These are phyloP conservation scores for Avahi laniger DNA, from an alignment of 2,797 vertebrate species.

Conservation along the genomic window DNA sequence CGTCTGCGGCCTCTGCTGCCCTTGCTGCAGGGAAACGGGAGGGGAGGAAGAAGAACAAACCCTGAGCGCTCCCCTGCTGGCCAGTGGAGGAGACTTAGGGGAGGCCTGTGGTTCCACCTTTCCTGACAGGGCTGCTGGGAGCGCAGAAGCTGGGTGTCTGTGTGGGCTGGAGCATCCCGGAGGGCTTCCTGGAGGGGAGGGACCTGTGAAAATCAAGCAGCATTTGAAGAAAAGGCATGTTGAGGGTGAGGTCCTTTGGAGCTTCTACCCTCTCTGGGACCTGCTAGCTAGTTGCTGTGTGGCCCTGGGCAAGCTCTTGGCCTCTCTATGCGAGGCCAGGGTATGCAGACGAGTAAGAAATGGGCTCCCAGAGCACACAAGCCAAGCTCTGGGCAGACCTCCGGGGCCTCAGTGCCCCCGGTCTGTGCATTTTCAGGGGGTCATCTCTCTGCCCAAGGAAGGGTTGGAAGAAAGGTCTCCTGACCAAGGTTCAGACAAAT, in stretches of 20 bases:
- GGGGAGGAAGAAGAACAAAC: not conserved
- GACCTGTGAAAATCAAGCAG: conserved; percentile 5
- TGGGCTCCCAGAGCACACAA: not conserved
- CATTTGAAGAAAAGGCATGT: not conserved
- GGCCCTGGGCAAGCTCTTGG: not conserved
- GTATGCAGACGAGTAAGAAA: not conserved
- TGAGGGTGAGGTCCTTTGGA: not conserved
- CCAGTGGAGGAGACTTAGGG: not conserved
- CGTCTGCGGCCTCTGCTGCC: not conserved
- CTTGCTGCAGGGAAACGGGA: not conserved
- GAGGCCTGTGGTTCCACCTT: conserved; percentile 50
- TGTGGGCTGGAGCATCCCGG: not conserved
- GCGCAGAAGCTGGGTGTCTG: conserved; percentile 27
- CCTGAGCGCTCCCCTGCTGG: not conserved
- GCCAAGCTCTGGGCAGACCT: not conserved
- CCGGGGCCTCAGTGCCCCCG: not conserved
- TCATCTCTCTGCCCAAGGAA: not conserved
- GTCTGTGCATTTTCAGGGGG: not conserved
- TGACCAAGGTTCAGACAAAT: not conserved
- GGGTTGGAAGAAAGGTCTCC: not conserved
- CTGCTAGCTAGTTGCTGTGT: not conserved
- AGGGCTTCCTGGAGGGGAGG: conserved; percentile 60
- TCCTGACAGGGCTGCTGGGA: conserved; percentile 45
- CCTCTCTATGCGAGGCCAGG: not conserved
- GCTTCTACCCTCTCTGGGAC: not conserved